Evolutionary conservation across 2,888 invertebrate species (phyloP).

Genomic region (Cordilura impudica): DNA sequence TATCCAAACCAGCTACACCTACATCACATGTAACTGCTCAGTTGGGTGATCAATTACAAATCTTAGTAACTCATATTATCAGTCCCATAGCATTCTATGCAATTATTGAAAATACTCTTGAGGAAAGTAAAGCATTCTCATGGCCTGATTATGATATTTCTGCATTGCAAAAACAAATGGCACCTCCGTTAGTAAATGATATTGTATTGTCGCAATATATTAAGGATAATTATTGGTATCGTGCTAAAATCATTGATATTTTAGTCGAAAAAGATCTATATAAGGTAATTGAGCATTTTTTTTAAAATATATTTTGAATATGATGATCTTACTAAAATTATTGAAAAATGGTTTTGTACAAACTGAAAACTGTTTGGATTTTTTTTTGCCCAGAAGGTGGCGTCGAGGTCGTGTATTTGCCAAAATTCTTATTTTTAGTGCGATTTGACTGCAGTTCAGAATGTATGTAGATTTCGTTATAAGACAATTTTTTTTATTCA

Average conservation of each 20-base stretch:
- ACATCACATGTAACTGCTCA: neutral
- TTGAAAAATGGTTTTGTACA: too few relatives aligned
- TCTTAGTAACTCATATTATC: conserved; percentile 55
- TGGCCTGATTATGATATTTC: conserved; percentile 59
- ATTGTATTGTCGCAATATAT: conserved; percentile 61
- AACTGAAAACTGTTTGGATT: too few relatives aligned
- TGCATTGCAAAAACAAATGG: conserved; percentile 19
- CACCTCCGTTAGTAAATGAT: conserved; percentile 43
- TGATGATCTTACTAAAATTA: too few relatives aligned
- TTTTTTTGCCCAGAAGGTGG: too few relatives aligned
- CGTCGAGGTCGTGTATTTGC: too few relatives aligned
- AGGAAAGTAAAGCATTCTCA: conserved; percentile 39
- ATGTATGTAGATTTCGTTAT: too few relatives aligned
- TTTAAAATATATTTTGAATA: neutral
- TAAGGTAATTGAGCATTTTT: conserved; percentile 16
- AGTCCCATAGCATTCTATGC: conserved; percentile 61
- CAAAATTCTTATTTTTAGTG: too few relatives aligned
- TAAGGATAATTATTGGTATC: conserved; percentile 64
- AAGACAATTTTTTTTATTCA: too few relatives aligned
- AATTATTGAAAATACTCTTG: conserved; percentile 50
- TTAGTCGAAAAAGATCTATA: conserved; percentile 19
- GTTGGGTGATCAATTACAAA: conserved; percentile 19
- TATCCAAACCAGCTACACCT: neutral
- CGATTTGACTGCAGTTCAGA: too few relatives aligned
- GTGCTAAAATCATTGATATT: conserved; percentile 56